Percentiles rank a stretch among this genome's conserved stretches.
Evolutionary conservation across 2,797 vertebrate genomes (phyloP).

Genomic region (Mastacembelus armatus): DNA sequence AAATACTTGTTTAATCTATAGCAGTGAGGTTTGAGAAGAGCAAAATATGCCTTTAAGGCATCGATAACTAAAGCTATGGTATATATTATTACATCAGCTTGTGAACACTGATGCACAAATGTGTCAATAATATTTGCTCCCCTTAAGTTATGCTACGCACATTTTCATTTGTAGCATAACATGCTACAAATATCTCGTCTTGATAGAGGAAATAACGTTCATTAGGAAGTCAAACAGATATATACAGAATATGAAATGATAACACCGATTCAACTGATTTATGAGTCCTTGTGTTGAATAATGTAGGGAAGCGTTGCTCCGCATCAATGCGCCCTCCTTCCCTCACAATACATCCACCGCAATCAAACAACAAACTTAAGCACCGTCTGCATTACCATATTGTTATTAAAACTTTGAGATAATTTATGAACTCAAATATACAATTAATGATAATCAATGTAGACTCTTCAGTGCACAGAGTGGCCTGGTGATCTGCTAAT

Average conservation of each 20-base stretch:
- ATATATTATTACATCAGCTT: not conserved
- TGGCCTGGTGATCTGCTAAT: conserved; percentile 46
- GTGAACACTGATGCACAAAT: not conserved
- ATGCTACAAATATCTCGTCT: conserved; percentile 33
- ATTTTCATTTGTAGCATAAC: conserved; percentile 31
- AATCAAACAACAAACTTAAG: conserved; percentile 63
- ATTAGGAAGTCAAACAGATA: conserved; percentile 62
- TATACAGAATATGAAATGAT: conserved; percentile 65
- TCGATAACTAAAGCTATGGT: not conserved
- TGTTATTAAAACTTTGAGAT: conserved; percentile 59
- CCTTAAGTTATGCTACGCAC: not conserved
- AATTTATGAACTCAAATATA: conserved; percentile 66
- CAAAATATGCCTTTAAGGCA: not conserved
- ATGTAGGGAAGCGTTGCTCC: conserved; percentile 55
- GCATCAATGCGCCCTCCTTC: conserved; percentile 43
- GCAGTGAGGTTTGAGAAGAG: too few species aligned
- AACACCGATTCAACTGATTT: conserved; percentile 57
- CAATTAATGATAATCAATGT: conserved; percentile 71
- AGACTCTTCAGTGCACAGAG: conserved; percentile 21
- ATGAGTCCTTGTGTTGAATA: conserved; percentile 74
- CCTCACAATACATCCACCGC: conserved; percentile 27
- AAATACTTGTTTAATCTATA: too few species aligned
- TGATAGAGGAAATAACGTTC: conserved; percentile 54
- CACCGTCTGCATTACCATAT: conserved; percentile 57
- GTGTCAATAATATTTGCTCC: too few species aligned